Conservation (phyloP, 2,113 vertebrate genomes). For the Pedetes capensis region DNA sequence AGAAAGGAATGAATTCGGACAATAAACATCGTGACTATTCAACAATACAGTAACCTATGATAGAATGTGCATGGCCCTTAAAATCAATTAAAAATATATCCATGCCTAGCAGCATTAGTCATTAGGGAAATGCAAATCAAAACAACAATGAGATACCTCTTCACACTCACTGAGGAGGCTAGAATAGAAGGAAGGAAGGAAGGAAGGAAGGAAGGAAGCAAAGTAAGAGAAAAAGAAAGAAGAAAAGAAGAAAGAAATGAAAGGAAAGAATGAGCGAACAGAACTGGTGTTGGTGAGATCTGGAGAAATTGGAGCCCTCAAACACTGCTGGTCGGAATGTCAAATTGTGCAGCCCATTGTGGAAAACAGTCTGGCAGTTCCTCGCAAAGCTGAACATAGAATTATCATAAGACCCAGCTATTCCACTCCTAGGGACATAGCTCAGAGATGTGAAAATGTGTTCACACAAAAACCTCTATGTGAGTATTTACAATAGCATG, state of each 20-base stretch:
- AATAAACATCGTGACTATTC: conserved; percentile 13
- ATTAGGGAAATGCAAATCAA: conserved; percentile 34
- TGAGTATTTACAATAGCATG: neutral
- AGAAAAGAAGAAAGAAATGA: too few relatives aligned
- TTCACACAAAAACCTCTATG: neutral
- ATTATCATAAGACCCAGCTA: neutral
- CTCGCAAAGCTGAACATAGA: conserved; percentile 42
- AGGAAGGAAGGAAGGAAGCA: too few relatives aligned
- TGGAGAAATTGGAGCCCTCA: neutral
- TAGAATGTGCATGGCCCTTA: neutral
- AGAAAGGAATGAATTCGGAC: neutral
- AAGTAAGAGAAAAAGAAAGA: too few relatives aligned
- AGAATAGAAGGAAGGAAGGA: neutral
- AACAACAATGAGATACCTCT: neutral
- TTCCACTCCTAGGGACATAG: neutral
- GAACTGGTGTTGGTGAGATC: conserved; percentile 4
- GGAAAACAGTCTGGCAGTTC: neutral
- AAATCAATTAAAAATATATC: neutral
- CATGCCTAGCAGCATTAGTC: neutral
- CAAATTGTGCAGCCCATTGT: neutral
- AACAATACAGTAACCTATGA: neutral
- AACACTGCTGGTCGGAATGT: neutral
- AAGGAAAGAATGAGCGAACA: too few relatives aligned
- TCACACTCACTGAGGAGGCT: neutral
- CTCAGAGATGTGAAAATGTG: neutral